Evolutionary conservation across 2,113 vertebrate species (phyloP).

Genomic region (Dipodomys stephensi): DNA sequence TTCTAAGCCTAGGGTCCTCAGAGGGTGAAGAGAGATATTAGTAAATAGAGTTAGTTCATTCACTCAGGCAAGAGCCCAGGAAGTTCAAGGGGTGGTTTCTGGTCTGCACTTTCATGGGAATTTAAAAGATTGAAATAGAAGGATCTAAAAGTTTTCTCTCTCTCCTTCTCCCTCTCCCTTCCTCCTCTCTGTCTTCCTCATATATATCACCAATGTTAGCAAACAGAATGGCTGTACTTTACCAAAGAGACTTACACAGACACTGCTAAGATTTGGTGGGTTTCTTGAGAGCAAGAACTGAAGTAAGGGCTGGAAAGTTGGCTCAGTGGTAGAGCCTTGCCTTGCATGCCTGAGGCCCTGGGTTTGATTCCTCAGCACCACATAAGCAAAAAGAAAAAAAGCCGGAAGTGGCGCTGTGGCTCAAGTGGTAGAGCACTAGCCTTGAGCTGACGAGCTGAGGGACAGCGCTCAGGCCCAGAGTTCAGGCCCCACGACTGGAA

Average conservation of each 20-base stretch:
- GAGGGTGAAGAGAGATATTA: background rate
- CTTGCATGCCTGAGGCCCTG: too few species aligned
- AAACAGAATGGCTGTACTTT: background rate
- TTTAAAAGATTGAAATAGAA: slow-evolving; percentile 23
- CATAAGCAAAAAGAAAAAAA: too few species aligned
- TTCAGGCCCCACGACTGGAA: too few species aligned
- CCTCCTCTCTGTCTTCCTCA: background rate
- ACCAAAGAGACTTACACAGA: background rate
- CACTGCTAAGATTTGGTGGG: background rate
- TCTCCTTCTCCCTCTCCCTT: background rate
- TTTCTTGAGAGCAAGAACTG: background rate
- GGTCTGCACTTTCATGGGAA: background rate
- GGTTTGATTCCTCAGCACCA: too few species aligned
- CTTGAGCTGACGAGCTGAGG: too few species aligned
- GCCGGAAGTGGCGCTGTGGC: too few species aligned
- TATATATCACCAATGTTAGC: background rate
- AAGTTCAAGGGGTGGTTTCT: slow-evolving; percentile 41
- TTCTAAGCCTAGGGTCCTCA: background rate
- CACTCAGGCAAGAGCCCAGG: background rate
- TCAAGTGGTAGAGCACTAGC: too few species aligned
- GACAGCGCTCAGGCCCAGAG: too few species aligned
- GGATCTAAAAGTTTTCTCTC: background rate
- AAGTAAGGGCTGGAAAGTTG: too few species aligned
- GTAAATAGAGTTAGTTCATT: slow-evolving; percentile 54
- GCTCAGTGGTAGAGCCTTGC: too few species aligned